Conservation (phyloP, 2,113 vertebrate genomes). For the Nothocercus nigrocapillus region DNA sequence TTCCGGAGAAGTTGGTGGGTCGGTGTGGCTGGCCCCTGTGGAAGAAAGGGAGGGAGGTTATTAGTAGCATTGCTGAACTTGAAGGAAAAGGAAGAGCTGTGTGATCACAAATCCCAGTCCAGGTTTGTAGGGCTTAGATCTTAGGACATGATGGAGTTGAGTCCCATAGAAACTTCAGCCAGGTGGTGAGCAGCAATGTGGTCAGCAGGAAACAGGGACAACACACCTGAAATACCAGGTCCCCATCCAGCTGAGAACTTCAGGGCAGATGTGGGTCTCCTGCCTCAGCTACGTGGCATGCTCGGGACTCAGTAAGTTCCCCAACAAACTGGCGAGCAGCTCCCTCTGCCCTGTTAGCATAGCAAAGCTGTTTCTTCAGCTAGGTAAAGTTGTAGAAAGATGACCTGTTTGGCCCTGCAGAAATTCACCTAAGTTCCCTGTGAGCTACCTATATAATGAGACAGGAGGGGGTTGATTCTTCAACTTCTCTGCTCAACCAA, state of each 20-base stretch:
- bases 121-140: background rate
- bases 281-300: background rate
- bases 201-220: no score
- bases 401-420: background rate
- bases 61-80: background rate
- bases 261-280: background rate
- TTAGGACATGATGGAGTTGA: background rate
- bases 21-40: slow-evolving; percentile 78
- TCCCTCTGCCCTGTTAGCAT: background rate
- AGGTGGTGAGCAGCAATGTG: background rate
- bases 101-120: background rate
- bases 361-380: background rate
- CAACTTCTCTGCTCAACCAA: background rate
- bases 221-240: background rate
- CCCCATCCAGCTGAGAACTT: background rate
- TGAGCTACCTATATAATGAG: background rate
- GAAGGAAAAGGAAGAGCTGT: background rate
- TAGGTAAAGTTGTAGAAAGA: background rate
- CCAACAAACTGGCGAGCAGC: background rate
- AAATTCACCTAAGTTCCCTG: background rate
- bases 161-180: background rate
- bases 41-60: background rate
- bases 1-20: slow-evolving; percentile 84
- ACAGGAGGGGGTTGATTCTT: background rate
- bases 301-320: background rate